Percentiles rank a stretch among this genome's conserved stretches.
These are phyloP conservation scores for Cephus runcator DNA, from an alignment of 2,888 invertebrate genomes.

Conservation along the genomic window DNA sequence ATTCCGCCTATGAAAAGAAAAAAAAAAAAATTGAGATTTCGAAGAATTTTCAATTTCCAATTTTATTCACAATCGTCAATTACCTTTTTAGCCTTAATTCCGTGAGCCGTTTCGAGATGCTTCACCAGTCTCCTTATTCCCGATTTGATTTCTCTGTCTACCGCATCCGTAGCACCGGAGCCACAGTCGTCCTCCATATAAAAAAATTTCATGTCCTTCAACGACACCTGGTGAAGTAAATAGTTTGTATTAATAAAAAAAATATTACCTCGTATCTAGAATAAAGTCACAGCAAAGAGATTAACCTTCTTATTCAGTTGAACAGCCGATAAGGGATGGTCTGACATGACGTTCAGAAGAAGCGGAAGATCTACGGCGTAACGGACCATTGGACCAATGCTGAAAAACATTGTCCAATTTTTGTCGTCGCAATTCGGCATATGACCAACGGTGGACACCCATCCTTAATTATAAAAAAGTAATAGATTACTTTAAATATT, in stretches of 20 bases:
- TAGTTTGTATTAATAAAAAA: background rate
- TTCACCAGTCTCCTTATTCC: constrained; percentile 70
- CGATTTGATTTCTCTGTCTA: constrained; percentile 71
- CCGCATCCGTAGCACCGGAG: constrained; percentile 71
- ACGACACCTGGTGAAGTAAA: constrained; percentile 66
- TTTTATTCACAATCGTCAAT: background rate
- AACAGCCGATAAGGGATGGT: constrained; percentile 67
- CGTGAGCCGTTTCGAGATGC: constrained; percentile 69
- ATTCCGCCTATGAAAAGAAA: constrained; percentile 67
- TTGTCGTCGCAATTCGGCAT: constrained; percentile 73
- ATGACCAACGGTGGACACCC: constrained; percentile 76
- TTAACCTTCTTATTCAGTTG: constrained; percentile 64
- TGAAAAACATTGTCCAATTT: constrained; percentile 77
- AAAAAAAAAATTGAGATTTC: background rate
- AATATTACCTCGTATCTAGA: background rate
- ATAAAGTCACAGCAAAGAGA: constrained; percentile 6
- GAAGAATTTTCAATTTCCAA: background rate
- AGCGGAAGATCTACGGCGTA: constrained; percentile 87
- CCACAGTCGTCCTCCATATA: constrained; percentile 84
- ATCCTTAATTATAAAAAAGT: constrained; percentile 44
- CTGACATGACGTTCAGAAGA: constrained; percentile 76
- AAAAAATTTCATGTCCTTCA: constrained; percentile 77
- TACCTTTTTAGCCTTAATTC: constrained; percentile 72
- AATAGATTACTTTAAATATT: background rate
- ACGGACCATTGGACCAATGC: constrained; percentile 87